Evolutionary conservation across 2,888 invertebrate genomes (phyloP).

Genomic region (Eulithis prunata): DNA sequence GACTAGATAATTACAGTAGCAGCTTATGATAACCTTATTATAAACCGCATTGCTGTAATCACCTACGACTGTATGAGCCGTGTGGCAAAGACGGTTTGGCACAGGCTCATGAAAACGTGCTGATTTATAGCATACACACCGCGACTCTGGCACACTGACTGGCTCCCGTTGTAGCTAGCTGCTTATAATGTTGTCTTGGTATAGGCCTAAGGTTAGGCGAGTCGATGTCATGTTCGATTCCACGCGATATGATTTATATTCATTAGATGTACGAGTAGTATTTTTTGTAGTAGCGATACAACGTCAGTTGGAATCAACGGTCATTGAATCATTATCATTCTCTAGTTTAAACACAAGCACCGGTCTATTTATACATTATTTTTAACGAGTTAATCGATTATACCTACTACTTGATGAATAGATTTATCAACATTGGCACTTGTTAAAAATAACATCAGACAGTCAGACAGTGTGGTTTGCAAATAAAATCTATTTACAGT

Average conservation of each 20-base stretch:
- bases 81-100: conserved; percentile 21
- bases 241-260: no score
- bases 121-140: conserved; percentile 18
- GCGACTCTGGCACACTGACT: conserved; percentile 15
- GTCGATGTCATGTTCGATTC: no score
- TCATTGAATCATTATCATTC: not conserved
- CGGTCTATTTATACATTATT: not conserved
- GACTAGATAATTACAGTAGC: not conserved
- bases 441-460: conserved; percentile 33
- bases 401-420: conserved; percentile 6
- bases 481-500: conserved; percentile 43
- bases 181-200: no score
- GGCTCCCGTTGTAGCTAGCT: not conserved
- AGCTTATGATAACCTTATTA: not conserved
- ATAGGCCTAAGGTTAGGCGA: no score
- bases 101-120: conserved; percentile 15
- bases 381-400: not conserved
- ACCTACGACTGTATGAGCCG: conserved; percentile 6
- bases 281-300: no score
- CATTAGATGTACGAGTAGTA: no score
- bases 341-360: not conserved
- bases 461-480: conserved; percentile 28
- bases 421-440: conserved; percentile 30
- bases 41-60: conserved; percentile 2
- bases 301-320: no score